Percentiles rank a stretch among this genome's conserved stretches.
These are phyloP conservation scores for Xenentodon cancila DNA, from an alignment of 2,797 vertebrate species.

Conservation along the genomic window DNA sequence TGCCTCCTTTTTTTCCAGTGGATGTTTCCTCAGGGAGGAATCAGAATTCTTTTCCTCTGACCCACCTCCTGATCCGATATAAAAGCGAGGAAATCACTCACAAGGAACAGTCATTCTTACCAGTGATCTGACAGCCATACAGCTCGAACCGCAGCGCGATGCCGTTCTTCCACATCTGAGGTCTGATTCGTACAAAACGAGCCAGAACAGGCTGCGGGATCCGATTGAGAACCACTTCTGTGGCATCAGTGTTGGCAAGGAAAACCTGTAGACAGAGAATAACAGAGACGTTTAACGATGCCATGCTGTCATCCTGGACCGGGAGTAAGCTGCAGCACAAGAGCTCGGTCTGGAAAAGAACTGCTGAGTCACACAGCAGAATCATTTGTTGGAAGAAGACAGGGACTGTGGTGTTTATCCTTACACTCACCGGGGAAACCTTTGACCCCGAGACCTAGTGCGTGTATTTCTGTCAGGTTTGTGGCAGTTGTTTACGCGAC, in stretches of 20 bases:
- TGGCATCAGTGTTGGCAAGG: slow-evolving; percentile 90
- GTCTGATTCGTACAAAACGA: slow-evolving; percentile 92
- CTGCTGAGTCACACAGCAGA: neutral
- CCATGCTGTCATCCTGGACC: neutral
- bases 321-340: neutral
- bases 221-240: slow-evolving; percentile 94
- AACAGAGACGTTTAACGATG: slow-evolving; percentile 5
- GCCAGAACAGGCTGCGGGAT: slow-evolving; percentile 92
- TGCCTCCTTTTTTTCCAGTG: slow-evolving; percentile 18
- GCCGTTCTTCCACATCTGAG: slow-evolving; percentile 93
- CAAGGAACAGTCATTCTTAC: slow-evolving; percentile 70
- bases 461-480: too few species aligned
- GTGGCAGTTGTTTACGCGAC: neutral
- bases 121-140: slow-evolving; percentile 96
- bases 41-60: slow-evolving; percentile 19
- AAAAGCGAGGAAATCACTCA: slow-evolving; percentile 4
- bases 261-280: slow-evolving; percentile 84
- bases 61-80: slow-evolving; percentile 24
- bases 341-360: neutral
- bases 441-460: too few species aligned
- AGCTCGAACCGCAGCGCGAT: slow-evolving; percentile 94
- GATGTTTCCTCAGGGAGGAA: slow-evolving; percentile 19
- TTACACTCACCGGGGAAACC: neutral
- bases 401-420: neutral
- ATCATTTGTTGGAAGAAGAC: neutral